Base-by-base conservation (phyloP, 2,797 vertebrate species). In the Discoglossus pictus region DNA sequence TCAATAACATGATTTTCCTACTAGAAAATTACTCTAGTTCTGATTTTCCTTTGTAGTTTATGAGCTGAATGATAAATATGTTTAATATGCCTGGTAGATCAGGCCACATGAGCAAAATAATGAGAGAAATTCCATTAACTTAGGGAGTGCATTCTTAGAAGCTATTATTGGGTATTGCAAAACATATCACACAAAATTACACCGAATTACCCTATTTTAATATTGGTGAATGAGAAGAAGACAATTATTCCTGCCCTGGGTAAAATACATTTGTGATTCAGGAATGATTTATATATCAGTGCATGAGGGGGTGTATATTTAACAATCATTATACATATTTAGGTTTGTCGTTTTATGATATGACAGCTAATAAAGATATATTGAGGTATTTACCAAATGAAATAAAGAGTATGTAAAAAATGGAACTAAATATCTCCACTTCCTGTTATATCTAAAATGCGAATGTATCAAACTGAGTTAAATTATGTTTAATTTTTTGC, bases 161-260 rank as follows among this genome's bases (percentile, higher is more conserved):
- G 13, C 11, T 17, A 34, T 34, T 52, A 52, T 34, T 16, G 25
- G 50, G 50, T 52, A 34, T 16, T 52, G 50, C 50, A 52, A 50
- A n/a, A 50, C 46, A 50, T 24, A 50, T 50, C 12, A 50, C 12
- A 25, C 10, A 25, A 20, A 50, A 50, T 50, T 50, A 50, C 21
- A 50, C 23, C 46, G 24, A 50, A 50, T 50, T 50, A 23, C 18
- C 21, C 7, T 8, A n/a, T 23, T 25, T 25, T 50, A 12, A 24
- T 23, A 25, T 25, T 50, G n/a, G 18, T 2, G 21, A 25, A 23
- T n/a, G 4, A 50, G 46, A 25, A 13, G 46, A 15, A 24, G 10
- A 50, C 25, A 50, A 24, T 20, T 6, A 6, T 46, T 46, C 23
- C 18, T 23, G 46, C 12, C 46, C 46, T 2, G 23, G 15, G 12